phyloP scores from a whole-genome alignment of 2,113 vertebrate species.

The Isurus oxyrinchus region DNA sequence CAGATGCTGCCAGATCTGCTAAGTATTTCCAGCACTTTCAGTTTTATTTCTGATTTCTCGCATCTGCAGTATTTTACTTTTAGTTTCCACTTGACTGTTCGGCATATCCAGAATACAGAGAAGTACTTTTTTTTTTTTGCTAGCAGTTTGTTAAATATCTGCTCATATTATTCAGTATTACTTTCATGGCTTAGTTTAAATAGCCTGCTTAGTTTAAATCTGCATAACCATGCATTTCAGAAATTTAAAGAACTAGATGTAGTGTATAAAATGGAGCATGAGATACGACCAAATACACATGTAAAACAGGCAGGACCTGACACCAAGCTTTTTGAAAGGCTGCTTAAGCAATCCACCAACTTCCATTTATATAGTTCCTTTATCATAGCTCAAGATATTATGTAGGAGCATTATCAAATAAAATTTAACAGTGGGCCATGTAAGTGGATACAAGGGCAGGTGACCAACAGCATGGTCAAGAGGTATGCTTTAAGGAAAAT shows the following conservation, averaged over 20 bases:
- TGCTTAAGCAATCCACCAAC: background rate
- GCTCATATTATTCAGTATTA: background rate
- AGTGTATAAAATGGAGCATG: background rate
- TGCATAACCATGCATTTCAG: background rate
- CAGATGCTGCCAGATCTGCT: no score
- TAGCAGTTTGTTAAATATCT: background rate
- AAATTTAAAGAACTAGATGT: background rate
- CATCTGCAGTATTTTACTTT: no score
- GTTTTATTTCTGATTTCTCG: no score
- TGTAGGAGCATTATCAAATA: background rate
- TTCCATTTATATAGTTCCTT: background rate
- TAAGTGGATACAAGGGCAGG: background rate
- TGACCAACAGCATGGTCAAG: background rate
- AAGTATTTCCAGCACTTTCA: no score
- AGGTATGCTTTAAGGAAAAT: background rate
- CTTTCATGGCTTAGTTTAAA: background rate
- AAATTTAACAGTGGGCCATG: background rate
- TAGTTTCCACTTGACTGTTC: background rate
- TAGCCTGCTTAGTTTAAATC: background rate
- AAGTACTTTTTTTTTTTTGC: background rate
- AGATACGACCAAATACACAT: background rate
- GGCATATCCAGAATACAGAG: background rate
- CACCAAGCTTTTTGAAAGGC: background rate
- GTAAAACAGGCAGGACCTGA: background rate
- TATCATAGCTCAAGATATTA: no score